Conservation (phyloP, 1,140 invertebrate genomes). For the Drosophila cardini region DNA sequence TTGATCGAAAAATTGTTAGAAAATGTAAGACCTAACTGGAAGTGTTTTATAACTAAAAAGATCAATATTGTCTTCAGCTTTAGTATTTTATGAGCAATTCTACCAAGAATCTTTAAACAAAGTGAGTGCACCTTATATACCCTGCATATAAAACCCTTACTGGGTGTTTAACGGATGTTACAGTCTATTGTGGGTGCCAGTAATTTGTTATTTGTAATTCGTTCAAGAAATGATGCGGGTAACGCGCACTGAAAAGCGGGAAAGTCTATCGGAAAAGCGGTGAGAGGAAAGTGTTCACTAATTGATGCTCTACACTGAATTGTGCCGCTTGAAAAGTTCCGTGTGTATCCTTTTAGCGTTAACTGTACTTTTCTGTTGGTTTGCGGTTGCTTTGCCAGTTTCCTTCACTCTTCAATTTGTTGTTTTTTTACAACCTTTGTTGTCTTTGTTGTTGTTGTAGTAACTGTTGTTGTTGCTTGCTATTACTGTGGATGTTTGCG, state of each 20-base stretch:
- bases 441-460: slow-evolving; percentile 17
- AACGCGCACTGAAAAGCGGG: background rate
- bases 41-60: too few species aligned
- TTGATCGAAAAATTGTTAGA: background rate
- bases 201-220: slow-evolving; percentile 19
- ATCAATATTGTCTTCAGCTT: too few species aligned
- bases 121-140: background rate
- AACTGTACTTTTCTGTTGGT: slow-evolving; percentile 74
- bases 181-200: background rate
- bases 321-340: slow-evolving; percentile 63
- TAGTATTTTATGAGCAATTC: too few species aligned
- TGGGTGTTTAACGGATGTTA: background rate
- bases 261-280: too few species aligned
- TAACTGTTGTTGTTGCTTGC: slow-evolving; percentile 7
- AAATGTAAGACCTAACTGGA: background rate
- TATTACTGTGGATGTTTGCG: slow-evolving; percentile 60
- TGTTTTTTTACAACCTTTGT: slow-evolving; percentile 15
- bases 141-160: background rate
- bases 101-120: too few species aligned
- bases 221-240: slow-evolving; percentile 4
- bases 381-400: slow-evolving; percentile 40
- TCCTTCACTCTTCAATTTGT: slow-evolving; percentile 33
- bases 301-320: slow-evolving; percentile 41
- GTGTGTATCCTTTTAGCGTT: slow-evolving; percentile 74
- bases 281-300: slow-evolving; percentile 11